Base-by-base conservation (phyloP, 1,140 invertebrate species). In the Aricia agestis region DNA sequence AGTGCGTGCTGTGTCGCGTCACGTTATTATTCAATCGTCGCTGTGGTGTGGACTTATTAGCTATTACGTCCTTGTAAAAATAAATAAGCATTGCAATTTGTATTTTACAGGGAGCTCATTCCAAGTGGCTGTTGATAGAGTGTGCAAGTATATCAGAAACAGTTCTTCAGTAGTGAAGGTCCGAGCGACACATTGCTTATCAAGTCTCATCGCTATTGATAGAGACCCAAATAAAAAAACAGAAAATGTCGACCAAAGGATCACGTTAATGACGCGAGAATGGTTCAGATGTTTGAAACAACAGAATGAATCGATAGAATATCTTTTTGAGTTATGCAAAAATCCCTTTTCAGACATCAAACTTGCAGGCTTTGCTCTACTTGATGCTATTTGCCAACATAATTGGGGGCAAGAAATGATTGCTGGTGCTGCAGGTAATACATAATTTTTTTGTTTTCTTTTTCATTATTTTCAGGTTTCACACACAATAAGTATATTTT, bases 341-440 rank as follows among this genome's bases (percentile, higher is more conserved):
- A 93, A 94, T 80, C 95, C 95, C n/a, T 96, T 96, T 76, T 83
- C 92, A 3, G 95, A 95, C 66, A 85, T 95, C 1, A 93, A 93
- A 74, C 68, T 93, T 18, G 89, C 93, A 52, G 93, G 92, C 15
- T 82, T 95, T 45, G 78, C 75, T 11, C 80, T 95, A 6, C 81
- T 95, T 0, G 85, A 92, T 77, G 87, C 92, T 0, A 72, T 95
- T 15, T 94, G 93, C 10, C 79, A 89, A 57, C 93, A 93, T 77
- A 79, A 83, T 2, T 96, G 95, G 95, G 95, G 94, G 58, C 92
- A 94, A 78, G 85, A 92, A 71, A 77, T 93, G n/a, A 90, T 96
- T 7, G 93, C 93, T 69, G 80, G 84, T 66, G 91, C 93, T 67
- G 93, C 94, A 78, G 93, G 93, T 93, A 84, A 52, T 11, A 13